Evolutionary conservation across 1,140 invertebrate species (phyloP).

Genomic region (Hypsibius dujardini): DNA sequence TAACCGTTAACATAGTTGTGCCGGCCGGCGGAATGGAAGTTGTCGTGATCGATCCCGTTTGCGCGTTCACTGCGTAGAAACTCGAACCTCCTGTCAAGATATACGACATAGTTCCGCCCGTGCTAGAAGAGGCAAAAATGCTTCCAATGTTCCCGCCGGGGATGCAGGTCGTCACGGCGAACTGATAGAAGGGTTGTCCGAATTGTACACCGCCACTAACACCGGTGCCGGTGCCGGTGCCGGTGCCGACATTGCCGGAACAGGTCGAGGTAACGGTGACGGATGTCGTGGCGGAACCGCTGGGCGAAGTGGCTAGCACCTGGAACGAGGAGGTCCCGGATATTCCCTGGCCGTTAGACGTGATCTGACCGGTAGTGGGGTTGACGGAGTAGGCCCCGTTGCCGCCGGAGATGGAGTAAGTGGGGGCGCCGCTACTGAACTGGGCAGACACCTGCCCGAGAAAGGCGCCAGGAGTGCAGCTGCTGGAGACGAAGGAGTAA

Average conservation of each 20-base stretch:
- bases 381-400: no score
- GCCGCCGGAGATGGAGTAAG: not conserved
- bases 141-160: no score
- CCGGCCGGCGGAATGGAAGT: not conserved
- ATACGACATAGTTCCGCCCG: not conserved
- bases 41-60: not conserved
- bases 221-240: not conserved
- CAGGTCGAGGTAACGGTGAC: conserved; percentile 4
- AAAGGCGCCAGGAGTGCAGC: not conserved
- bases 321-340: not conserved
- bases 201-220: not conserved
- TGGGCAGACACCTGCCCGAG: not conserved
- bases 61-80: not conserved
- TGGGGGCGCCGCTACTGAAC: not conserved
- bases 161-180: no score
- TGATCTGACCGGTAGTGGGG: conserved; percentile 2
- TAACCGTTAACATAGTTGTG: not conserved
- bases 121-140: not conserved
- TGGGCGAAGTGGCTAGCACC: not conserved
- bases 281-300: not conserved
- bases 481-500: not conserved
- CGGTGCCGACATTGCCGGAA: no score
- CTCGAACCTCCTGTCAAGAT: not conserved
- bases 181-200: no score
- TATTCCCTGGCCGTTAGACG: not conserved